phyloP scores from a whole-genome alignment of 2,888 invertebrate genomes.

The Hemaris fuciformis region DNA sequence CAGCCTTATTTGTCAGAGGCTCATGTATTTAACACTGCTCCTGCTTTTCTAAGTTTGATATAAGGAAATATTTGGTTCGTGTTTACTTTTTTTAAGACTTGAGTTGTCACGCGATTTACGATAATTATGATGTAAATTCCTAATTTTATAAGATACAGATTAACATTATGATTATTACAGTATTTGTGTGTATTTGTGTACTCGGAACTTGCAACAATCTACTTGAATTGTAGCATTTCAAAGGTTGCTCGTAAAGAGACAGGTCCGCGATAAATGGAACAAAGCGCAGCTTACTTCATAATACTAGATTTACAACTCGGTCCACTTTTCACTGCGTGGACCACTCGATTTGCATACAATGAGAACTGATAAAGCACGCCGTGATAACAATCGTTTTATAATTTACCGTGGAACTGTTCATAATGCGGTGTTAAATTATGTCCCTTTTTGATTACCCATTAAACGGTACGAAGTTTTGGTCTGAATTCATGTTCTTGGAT shows the following conservation, averaged over 20 bases:
- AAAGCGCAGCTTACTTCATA: neutral
- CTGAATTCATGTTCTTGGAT: neutral
- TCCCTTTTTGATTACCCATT: conserved; percentile 4
- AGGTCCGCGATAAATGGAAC: neutral
- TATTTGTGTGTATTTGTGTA: too few species aligned
- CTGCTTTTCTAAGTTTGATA: too few species aligned
- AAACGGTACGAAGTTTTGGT: neutral
- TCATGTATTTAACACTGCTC: too few species aligned
- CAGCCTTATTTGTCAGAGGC: too few species aligned
- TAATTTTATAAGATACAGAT: too few species aligned
- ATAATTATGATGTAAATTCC: too few species aligned
- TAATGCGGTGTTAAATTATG: neutral
- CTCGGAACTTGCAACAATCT: too few species aligned
- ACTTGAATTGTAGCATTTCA: too few species aligned
- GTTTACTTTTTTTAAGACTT: too few species aligned
- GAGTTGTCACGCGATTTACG: too few species aligned
- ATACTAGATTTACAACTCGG: neutral
- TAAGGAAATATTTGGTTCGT: too few species aligned
- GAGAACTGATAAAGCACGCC: neutral
- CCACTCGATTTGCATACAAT: conserved; percentile 1
- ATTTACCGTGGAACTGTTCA: neutral
- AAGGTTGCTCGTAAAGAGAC: neutral
- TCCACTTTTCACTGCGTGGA: neutral
- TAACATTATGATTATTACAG: too few species aligned
- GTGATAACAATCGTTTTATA: conserved; percentile 1